phyloP scores from a whole-genome alignment of 2,797 vertebrate genomes.

The Loriculus beryllinus region DNA sequence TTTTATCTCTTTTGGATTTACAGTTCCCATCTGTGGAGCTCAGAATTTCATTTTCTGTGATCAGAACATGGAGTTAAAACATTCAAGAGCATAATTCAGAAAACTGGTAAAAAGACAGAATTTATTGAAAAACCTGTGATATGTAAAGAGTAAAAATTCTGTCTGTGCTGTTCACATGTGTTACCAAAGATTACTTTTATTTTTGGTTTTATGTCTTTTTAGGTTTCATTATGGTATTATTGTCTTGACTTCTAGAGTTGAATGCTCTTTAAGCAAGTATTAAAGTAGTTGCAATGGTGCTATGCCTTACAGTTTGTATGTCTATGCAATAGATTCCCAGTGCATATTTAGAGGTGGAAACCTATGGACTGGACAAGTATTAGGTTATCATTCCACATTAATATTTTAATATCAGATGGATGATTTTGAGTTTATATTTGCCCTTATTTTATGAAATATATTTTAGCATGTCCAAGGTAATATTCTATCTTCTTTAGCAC shows the following conservation, averaged over 20 bases:
- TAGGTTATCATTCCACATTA: neutral
- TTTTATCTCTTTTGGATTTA: neutral
- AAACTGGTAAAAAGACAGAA: neutral
- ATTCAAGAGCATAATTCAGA: rapidly evolving
- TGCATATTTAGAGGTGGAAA: neutral
- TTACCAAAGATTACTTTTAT: neutral
- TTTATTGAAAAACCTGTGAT: neutral
- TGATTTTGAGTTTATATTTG: neutral
- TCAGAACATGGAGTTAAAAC: neutral
- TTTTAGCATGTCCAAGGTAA: neutral
- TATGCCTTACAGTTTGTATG: neutral
- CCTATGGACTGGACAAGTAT: neutral
- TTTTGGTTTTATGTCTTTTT: neutral
- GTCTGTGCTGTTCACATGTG: rapidly evolving
- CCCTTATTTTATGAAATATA: neutral
- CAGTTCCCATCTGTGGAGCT: neutral
- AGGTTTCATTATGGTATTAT: neutral
- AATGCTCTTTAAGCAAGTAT: neutral
- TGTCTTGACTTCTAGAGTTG: neutral
- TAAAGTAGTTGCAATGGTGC: neutral
- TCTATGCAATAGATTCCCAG: neutral
- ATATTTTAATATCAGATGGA: neutral
- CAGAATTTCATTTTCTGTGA: neutral
- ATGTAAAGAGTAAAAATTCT: neutral
- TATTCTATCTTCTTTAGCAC: constrained; percentile 6